phyloP scores from a whole-genome alignment of 1,140 invertebrate genomes.

The Danaus melanippus region DNA sequence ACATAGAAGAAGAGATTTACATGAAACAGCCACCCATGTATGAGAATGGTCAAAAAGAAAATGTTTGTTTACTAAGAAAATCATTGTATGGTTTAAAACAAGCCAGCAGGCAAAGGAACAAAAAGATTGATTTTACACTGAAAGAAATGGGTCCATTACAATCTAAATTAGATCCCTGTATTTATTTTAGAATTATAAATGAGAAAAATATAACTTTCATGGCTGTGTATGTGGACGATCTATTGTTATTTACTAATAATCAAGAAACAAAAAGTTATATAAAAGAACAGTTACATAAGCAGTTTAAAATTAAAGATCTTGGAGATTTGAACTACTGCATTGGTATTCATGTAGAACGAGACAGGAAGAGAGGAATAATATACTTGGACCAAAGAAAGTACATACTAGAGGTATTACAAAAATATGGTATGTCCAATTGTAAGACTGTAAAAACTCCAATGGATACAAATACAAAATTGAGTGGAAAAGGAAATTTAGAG shows the following conservation, averaged over 20 bases:
- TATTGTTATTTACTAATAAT: constrained; percentile 7
- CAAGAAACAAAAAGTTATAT: constrained; percentile 11
- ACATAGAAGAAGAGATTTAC: too few relatives aligned
- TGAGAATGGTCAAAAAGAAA: too few relatives aligned
- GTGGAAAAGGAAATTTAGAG: too few relatives aligned
- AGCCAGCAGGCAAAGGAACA: too few relatives aligned
- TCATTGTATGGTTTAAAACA: too few relatives aligned
- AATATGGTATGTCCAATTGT: neutral
- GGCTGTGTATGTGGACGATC: constrained; percentile 25
- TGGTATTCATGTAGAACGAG: constrained; percentile 29
- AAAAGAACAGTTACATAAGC: constrained; percentile 13
- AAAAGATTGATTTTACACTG: constrained; percentile 21
- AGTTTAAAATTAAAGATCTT: constrained; percentile 30
- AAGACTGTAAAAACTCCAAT: too few relatives aligned
- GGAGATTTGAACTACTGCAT: constrained; percentile 23
- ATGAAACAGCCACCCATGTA: too few relatives aligned
- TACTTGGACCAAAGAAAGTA: too few relatives aligned
- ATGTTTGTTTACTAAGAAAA: too few relatives aligned
- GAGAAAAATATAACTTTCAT: constrained; percentile 17
- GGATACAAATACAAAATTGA: too few relatives aligned
- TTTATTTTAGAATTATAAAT: constrained; percentile 21
- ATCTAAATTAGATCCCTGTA: constrained; percentile 18
- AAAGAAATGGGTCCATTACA: constrained; percentile 21
- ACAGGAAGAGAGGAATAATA: neutral
- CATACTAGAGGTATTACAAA: too few relatives aligned